Percentiles rank a stretch among this genome's conserved stretches.
Conservation (phyloP, 37 sponge, comb jelly and placozoan genomes). For the Trichoplax adhaerens region DNA sequence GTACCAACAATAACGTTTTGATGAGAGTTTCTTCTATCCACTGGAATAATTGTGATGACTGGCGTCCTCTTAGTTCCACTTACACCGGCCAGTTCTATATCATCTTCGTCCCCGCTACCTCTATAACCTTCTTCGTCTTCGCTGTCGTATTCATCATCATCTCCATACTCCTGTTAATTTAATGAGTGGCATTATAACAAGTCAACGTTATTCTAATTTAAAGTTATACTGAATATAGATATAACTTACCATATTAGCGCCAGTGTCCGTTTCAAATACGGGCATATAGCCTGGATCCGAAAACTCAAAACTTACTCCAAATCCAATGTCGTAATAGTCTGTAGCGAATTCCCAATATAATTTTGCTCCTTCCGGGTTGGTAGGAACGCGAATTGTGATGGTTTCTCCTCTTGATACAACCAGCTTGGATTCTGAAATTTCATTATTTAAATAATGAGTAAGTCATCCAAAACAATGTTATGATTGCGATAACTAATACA, state of each 20-base stretch:
- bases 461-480: background rate
- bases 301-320: constrained; percentile 58
- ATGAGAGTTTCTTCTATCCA: constrained; percentile 44
- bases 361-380: constrained; percentile 44
- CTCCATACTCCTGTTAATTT: no score
- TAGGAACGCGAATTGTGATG: constrained; percentile 54
- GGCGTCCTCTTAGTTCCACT: background rate
- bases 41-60: constrained; percentile 26
- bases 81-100: background rate
- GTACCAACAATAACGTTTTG: constrained; percentile 59
- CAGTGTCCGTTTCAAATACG: no score
- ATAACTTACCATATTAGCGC: no score
- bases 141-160: constrained; percentile 3
- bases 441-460: constrained; percentile 15
- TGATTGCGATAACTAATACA: no score
- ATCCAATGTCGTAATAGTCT: constrained; percentile 60
- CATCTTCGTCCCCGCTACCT: background rate
- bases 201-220: no score
- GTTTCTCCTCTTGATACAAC: constrained; percentile 48
- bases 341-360: constrained; percentile 84
- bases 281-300: no score
- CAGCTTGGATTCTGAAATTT: constrained; percentile 9
- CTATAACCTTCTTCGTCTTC: background rate
- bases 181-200: no score
- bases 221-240: no score